Base-by-base conservation (phyloP, 2,888 invertebrate species). In the Heliconius cydno region DNA sequence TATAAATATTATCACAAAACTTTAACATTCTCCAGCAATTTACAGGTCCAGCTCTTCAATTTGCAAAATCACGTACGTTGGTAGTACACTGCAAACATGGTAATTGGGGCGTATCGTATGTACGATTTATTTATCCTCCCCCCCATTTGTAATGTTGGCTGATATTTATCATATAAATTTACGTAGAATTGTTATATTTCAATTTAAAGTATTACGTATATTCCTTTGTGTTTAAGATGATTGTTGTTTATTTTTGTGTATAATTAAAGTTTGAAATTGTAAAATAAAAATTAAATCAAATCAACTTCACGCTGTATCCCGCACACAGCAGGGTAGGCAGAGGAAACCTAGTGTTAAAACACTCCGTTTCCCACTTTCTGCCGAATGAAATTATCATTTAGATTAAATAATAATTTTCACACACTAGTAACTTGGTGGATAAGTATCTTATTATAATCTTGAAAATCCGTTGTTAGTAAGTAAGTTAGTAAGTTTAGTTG, bases 51-150 rank as follows among this genome's bases (percentile, higher is more conserved):
- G 57, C 57, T 68, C 57, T 76, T 76, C 28, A 76, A 76, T 67
- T 68, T 76, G 68, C 67, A 76, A 68, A 57, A 68, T 68, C 76
- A 76, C 76, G 76, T 76, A 76, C 68, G 12, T 19, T 38, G 25
- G 46, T 76, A 76, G 68, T 68, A 68, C 57, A 68, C n/a, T 76
- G 52, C 76, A 76, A 76, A 76, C 76, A 76, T 25, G 19, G 68
- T 66, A 75, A 76, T 76, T 76, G 76, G 76, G 30, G 52, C 76
- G 41, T 52, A 41, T 52, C 15, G 15, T 46, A 41, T 22, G 41
- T 65, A 75, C 65, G 46, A 75, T 75, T 65, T 75, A 75, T 75
- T 75, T 65, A 75, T 75, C 75, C 65, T 75, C 15, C 7, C 63
- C 46, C 70, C 46, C 41, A 65, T 75, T 75, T 46, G 19, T 66